Evolutionary conservation across 2,113 vertebrate species (phyloP).

Genomic region (Lycocorax pyrrhopterus): DNA sequence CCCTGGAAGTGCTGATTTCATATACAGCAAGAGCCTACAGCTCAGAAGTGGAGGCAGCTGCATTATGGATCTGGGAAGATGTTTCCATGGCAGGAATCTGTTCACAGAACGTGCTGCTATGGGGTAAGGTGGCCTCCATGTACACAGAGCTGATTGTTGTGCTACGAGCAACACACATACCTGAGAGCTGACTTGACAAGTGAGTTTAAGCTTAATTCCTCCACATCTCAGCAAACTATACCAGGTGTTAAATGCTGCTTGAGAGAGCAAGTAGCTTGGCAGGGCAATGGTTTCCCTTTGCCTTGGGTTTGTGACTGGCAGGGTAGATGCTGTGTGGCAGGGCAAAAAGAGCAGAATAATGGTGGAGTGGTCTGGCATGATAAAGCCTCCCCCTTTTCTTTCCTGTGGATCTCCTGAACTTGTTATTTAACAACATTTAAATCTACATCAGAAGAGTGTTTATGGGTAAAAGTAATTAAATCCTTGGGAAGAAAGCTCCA

Average conservation of each 20-base stretch:
- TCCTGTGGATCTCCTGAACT: background rate
- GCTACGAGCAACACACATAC: accelerated
- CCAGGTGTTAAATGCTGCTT: background rate
- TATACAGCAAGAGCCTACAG: background rate
- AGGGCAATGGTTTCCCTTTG: background rate
- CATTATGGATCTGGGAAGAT: accelerated
- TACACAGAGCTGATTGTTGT: background rate
- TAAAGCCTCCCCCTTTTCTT: background rate
- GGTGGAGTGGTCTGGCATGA: background rate
- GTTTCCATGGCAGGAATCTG: background rate
- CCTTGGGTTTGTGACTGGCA: background rate
- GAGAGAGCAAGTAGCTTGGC: background rate
- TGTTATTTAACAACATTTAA: background rate
- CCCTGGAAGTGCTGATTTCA: background rate
- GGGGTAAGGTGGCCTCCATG: background rate
- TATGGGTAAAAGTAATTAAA: background rate
- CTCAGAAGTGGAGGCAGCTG: background rate
- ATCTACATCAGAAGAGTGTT: background rate
- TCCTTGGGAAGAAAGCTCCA: background rate
- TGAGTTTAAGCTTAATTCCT: background rate
- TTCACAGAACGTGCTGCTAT: background rate
- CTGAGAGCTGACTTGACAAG: background rate
- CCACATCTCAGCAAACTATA: background rate
- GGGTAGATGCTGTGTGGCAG: background rate
- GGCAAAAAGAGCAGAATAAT: background rate